Evolutionary conservation across 2,113 vertebrate species (phyloP), one percentile per base, ranked within the genome.

Genomic region (Euleptes europaea): DNA sequence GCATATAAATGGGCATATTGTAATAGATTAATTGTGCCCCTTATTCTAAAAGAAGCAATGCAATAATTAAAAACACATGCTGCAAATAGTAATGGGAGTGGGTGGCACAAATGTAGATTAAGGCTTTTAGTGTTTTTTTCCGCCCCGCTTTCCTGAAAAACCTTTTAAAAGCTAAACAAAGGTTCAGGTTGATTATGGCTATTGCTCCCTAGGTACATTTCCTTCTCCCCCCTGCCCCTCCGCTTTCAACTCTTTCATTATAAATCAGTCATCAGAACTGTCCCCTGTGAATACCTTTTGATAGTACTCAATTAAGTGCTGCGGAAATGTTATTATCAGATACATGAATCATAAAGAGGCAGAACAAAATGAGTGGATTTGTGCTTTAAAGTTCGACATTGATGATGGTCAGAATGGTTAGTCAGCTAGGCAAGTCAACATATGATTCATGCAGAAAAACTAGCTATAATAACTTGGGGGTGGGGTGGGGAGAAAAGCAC

Each of bases 301-400:
- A 90, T 44, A 85, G 63, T 80, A 44, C 82, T 82, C 87, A 89
- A 83, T 90, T 91, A 90, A 84, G 88, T 79, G 88, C 63, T 90
- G 82, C 85, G 89, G 80, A 92, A 86, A 90, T 84, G 87, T 77
- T 80, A 82, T 80, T 87, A 90, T 82, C 69, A 84, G 84, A 87
- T 87, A 78, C 65, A 85, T 92, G 90, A 96, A 90, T 94, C 92
- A 94, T 76, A 88, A 88, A 90, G 88, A 79, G 90, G 82, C 83
- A 92, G 84, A 91, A 91, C 1, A 3, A 92, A 94, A 94, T 88
- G 88, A 92, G 85, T 90, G 87, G 89, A 80, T 93, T 94, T 91
- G 91, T 89, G 86, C 88, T 90, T 92, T 86, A 75, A 78, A 88
- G 81, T 44, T 87, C 86, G 35, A 88, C 88, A 71, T 8, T 35